Evolutionary conservation across 37 sponge, comb jelly and placozoan genomes (phyloP), one percentile per base, ranked within the genome.

Genomic region (Chondrilla cf. caribensis): DNA sequence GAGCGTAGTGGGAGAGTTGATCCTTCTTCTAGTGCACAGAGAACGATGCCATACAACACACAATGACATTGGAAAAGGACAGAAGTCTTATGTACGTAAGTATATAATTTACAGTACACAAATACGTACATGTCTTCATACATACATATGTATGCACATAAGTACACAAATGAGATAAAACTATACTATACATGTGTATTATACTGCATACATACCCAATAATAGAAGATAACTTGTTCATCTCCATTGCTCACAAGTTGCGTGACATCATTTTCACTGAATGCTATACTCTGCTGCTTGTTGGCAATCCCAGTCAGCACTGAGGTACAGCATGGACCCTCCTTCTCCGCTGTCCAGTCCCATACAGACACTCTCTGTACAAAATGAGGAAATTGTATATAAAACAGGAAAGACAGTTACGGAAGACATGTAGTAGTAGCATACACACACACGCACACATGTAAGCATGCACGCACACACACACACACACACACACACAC

Each of bases 271-370:
- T 78, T 71, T 21, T 78, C 86, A 79, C 85, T 82, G 40, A 97
- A 97, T 21, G 81, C 58, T 25, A 97, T 32, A 26, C 18, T 59
- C 38, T 37, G 38, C 83, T 87, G 83, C 41, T 65, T 41, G 17
- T 81, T 79, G 51, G 44, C 59, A 66, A 90, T 82, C 0, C 80
- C 70, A 60, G 58, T 77, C 3, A 92, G 79, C 26, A 62, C 40
- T 36, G 73, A 38, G 5, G 58, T 77, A 57, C 84, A 84, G 33
- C 95, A 42, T 26, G 95, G 93, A 0, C 21, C 60, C 29, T 94
- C 89, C 37, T 80, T 83, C 41, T 86, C 91, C 14, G 84, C 21
- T 18, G 93, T 94, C 97, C 97, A 97, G 22, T 94, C 91, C 95
- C 95, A 97, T 54, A 97, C 76, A 68, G 84, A 86, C 39, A 95